Base-by-base conservation (phyloP, 2,113 vertebrate species). In the Oplegnathus fasciatus region DNA sequence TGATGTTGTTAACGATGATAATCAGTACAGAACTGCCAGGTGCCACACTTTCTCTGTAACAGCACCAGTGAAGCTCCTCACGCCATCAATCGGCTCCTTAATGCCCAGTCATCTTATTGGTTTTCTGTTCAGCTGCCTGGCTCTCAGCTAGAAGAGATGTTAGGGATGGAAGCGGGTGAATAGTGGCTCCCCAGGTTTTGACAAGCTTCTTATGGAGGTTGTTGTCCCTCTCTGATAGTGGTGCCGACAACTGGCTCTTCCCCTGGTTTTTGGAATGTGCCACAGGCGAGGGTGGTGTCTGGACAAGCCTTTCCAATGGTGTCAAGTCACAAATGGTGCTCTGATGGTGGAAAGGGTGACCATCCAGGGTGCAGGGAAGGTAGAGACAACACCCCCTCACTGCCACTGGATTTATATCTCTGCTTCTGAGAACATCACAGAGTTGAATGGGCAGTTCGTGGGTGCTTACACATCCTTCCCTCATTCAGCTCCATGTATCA, bases 1-100 rank as follows among this genome's bases (percentile, higher is more conserved):
- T 80, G 68, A 84, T 73, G 83, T 73, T 64, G n/a, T 62, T 73
- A 69, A 71, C 13, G 65, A 69, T 60, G 48, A 50, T 77, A 24
- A 82, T 48, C 75, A 70, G 69, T 28, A 55, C 69, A 82, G 26
- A 83, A 48, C 42, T 78, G 80, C 28, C 76, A 78, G 37, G 30
- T 86, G 70, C 18, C 37, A 62, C 44, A 1, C 7, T 73, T 40
- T 73, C 20, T 77, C 40, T 70, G 66, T 77, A 74, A 75, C 17
- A 58, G 54, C 52, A 57, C 24, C 10, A 57, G 48, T 46, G 26
- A 54, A 65, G 24, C 30, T 42, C 13, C 48, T 44, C 22, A 40
- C 30, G 20, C 37, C 30, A 42, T 48, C 6, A 14, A 26, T 2
- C 69, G 55, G 40, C 30, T 67, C 74, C 17, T 70, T 9, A 20